Evolutionary conservation across 2,113 vertebrate genomes (phyloP).

Genomic region (Gymnogyps californianus): DNA sequence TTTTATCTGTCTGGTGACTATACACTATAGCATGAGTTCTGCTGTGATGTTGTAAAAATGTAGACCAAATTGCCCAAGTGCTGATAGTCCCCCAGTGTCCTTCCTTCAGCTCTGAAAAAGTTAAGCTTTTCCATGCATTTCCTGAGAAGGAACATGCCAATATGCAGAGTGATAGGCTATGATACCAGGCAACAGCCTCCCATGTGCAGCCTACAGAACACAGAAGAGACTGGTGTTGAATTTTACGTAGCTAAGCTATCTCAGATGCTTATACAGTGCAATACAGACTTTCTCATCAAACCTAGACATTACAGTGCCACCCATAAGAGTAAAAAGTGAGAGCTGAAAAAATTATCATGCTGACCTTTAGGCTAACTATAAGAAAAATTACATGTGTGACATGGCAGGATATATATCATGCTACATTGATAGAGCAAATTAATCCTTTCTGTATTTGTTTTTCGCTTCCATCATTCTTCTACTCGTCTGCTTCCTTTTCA

Average conservation of each 20-base stretch:
- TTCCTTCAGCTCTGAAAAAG: background rate
- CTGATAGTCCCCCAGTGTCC: background rate
- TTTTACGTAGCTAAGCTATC: background rate
- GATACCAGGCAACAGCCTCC: background rate
- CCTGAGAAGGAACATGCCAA: background rate
- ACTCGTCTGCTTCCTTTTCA: background rate
- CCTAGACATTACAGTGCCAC: background rate
- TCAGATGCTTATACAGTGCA: background rate
- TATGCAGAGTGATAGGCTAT: background rate
- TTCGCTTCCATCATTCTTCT: accelerated
- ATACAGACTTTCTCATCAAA: background rate
- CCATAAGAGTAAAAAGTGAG: background rate
- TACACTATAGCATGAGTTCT: background rate
- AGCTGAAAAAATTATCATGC: background rate
- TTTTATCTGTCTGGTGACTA: background rate
- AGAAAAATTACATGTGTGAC: background rate
- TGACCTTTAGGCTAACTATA: background rate
- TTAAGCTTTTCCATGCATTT: background rate
- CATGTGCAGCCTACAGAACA: background rate
- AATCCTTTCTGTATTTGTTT: background rate
- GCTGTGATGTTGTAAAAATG: background rate
- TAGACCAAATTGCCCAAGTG: background rate
- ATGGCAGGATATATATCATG: background rate
- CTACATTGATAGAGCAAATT: background rate
- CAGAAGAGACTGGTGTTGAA: background rate